These are phyloP conservation scores for Muscidifurax raptorellus DNA, from an alignment of 1,140 invertebrate species.

Conservation along the genomic window DNA sequence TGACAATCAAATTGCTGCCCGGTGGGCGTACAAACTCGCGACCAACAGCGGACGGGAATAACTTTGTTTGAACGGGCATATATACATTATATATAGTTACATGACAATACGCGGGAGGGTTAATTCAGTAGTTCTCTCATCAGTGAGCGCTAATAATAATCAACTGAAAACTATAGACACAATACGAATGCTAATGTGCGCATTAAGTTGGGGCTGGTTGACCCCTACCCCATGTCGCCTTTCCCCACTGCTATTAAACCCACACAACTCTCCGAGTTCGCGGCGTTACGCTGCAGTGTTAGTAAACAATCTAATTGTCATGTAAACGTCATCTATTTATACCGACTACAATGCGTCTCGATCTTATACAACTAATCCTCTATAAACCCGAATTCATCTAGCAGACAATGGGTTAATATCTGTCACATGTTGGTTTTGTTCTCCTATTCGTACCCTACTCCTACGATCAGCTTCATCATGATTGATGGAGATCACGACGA, in stretches of 20 bases:
- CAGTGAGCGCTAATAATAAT: too few species aligned
- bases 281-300: neutral
- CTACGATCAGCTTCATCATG: neutral
- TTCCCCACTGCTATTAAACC: neutral
- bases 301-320: slow-evolving; percentile 1
- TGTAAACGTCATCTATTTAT: slow-evolving; percentile 23
- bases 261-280: neutral
- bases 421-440: neutral
- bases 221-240: too few species aligned
- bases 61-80: too few species aligned
- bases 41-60: too few species aligned
- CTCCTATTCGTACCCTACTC: neutral
- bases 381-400: neutral
- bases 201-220: too few species aligned
- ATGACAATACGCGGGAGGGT: too few species aligned
- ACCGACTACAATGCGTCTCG: neutral
- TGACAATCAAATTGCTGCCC: too few species aligned
- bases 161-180: too few species aligned
- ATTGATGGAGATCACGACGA: neutral
- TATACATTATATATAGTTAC: too few species aligned
- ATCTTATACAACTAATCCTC: neutral
- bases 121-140: too few species aligned
- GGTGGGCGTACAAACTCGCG: too few species aligned
- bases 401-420: neutral
- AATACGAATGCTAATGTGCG: too few species aligned